phyloP scores from a whole-genome alignment of 2,113 vertebrate species.

The Pristiophorus japonicus region DNA sequence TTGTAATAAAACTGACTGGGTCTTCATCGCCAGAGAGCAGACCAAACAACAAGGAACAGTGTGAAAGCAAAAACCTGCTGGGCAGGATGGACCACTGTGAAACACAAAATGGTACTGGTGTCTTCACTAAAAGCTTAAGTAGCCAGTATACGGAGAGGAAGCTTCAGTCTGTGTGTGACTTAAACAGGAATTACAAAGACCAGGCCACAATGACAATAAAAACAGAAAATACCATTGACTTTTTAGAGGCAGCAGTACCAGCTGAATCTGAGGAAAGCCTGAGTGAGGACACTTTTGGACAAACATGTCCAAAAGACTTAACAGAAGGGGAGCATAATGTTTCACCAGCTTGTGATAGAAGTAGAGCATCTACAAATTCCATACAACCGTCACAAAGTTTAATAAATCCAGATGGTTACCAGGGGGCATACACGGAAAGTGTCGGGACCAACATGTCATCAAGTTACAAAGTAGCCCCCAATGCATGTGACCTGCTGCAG shows the following conservation, averaged over 20 bases:
- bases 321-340: constrained; percentile 9
- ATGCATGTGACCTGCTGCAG: neutral
- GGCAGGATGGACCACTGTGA: constrained; percentile 15
- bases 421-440: neutral
- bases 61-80: constrained; percentile 7
- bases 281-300: too few relatives aligned
- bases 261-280: neutral
- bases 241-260: neutral
- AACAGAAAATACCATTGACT: neutral
- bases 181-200: neutral
- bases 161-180: neutral
- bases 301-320: neutral
- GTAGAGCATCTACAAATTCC: neutral
- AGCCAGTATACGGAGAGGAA: neutral
- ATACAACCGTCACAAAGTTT: neutral
- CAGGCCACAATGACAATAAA: constrained; percentile 23
- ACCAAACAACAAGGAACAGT: constrained; percentile 1
- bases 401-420: neutral
- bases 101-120: neutral
- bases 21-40: neutral
- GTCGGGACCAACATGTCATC: neutral
- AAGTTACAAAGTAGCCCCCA: neutral
- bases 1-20: neutral
- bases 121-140: neutral
- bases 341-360: neutral